Percentiles rank a stretch among this genome's conserved stretches.
These are phyloP conservation scores for Odocoileus virginianus DNA, from an alignment of 2,113 vertebrate species.

Conservation along the genomic window DNA sequence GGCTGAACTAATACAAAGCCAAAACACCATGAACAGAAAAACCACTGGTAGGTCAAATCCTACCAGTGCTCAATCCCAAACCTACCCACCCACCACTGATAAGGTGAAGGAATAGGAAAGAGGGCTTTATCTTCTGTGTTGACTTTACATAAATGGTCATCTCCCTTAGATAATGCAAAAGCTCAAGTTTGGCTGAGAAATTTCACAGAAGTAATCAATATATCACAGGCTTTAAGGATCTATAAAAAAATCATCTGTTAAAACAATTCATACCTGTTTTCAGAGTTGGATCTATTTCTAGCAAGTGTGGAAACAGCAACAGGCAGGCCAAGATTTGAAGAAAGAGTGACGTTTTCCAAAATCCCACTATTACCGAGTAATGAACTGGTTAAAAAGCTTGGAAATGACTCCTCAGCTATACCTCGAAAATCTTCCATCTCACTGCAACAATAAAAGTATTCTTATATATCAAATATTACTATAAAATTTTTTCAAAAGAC, in stretches of 20 bases:
- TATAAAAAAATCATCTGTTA: not conserved
- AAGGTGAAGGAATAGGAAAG: not conserved
- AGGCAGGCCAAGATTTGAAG: slow-evolving; percentile 90
- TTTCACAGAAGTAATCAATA: not conserved
- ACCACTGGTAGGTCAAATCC: not conserved
- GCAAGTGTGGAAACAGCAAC: slow-evolving; percentile 95
- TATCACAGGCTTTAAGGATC: not conserved
- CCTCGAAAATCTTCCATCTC: slow-evolving; percentile 88
- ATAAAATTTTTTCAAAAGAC: not conserved
- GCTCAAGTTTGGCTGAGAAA: not conserved
- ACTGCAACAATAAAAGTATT: slow-evolving; percentile 31
- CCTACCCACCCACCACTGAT: not conserved
- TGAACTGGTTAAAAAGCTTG: slow-evolving; percentile 87
- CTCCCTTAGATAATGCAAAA: not conserved
- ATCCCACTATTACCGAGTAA: slow-evolving; percentile 80
- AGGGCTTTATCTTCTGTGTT: not conserved
- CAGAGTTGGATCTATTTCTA: slow-evolving; percentile 80
- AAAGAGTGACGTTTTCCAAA: slow-evolving; percentile 88
- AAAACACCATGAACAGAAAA: not conserved
- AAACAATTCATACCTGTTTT: slow-evolving; percentile 85
- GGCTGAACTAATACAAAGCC: not conserved
- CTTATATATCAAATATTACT: slow-evolving; percentile 3
- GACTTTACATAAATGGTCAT: not conserved
- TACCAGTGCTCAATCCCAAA: not conserved
- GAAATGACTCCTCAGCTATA: slow-evolving; percentile 91